phyloP scores from a whole-genome alignment of 2,888 invertebrate species.

The Acronicta psi region DNA sequence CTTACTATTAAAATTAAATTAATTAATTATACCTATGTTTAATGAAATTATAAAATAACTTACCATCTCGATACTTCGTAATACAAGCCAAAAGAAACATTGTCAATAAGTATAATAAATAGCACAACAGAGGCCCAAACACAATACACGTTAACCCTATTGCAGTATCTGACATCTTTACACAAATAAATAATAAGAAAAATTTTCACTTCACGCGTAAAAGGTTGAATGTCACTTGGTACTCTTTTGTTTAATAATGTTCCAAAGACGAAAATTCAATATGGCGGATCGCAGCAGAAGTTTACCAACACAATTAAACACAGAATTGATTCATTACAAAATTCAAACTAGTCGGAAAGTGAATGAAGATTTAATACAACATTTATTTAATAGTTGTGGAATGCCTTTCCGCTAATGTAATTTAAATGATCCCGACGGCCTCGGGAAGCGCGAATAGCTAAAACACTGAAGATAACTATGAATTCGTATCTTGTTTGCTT shows the following conservation, averaged over 20 bases:
- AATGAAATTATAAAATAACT: too few relatives aligned
- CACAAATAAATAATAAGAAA: not conserved
- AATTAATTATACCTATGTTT: too few relatives aligned
- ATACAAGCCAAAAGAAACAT: conserved; percentile 51
- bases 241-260: too few relatives aligned
- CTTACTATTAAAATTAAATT: too few relatives aligned
- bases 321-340: not conserved
- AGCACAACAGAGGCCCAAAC: conserved; percentile 64
- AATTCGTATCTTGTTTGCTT: conserved; percentile 43
- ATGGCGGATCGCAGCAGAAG: too few relatives aligned
- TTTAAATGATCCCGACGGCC: conserved; percentile 3
- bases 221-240: not conserved
- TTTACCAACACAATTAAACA: not conserved
- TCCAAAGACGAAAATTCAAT: too few relatives aligned
- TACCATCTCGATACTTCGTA: conserved; percentile 47
- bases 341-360: too few relatives aligned
- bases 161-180: conserved; percentile 55
- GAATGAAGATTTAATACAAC: too few relatives aligned
- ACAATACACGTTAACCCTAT: conserved; percentile 64
- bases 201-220: not conserved
- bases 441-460: conserved; percentile 29
- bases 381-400: not conserved
- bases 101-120: conserved; percentile 61
- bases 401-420: not conserved
- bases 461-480: conserved; percentile 30